A percentile compares a stretch with the other conserved stretches of the same genome.
These are phyloP conservation scores for Euphonia xanthogaster DNA, from an alignment of 2,797 vertebrate genomes.

Conservation along the genomic window DNA sequence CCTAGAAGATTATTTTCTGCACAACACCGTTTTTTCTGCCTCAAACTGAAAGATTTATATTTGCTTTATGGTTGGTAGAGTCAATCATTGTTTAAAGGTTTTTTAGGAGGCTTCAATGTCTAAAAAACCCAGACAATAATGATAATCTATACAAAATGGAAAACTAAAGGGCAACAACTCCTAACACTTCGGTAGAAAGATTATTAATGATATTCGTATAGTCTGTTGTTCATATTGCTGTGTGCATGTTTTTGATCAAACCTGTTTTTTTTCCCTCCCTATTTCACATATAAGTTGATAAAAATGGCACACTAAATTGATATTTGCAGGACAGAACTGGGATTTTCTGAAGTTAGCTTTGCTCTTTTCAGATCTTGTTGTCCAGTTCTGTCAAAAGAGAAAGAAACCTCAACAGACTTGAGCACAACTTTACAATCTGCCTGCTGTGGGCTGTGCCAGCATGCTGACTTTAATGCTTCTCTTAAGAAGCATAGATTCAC, in stretches of 20 bases:
- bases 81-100: not conserved
- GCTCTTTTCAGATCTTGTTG: constrained; percentile 52
- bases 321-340: constrained; percentile 51
- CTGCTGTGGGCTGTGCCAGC: not conserved
- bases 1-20: not conserved
- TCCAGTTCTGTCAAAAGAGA: constrained; percentile 59
- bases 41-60: not conserved
- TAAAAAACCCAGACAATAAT: not conserved
- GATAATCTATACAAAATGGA: not conserved
- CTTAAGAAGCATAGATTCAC: constrained; percentile 48
- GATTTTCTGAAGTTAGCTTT: constrained; percentile 64
- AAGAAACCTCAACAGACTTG: constrained; percentile 56
- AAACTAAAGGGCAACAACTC: not conserved
- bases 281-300: constrained; percentile 48
- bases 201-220: not conserved
- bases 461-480: constrained; percentile 34
- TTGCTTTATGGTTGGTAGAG: not conserved
- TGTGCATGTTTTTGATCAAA: constrained; percentile 67
- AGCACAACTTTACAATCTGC: constrained; percentile 42
- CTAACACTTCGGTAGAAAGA: constrained; percentile 6
- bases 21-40: not conserved
- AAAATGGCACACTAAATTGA: constrained; percentile 46
- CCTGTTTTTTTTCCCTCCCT: not conserved
- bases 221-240: constrained; percentile 44
- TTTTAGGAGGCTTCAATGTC: not conserved